Evolutionary conservation across 2,888 invertebrate genomes (phyloP).

Genomic region (Netelia inedita): DNA sequence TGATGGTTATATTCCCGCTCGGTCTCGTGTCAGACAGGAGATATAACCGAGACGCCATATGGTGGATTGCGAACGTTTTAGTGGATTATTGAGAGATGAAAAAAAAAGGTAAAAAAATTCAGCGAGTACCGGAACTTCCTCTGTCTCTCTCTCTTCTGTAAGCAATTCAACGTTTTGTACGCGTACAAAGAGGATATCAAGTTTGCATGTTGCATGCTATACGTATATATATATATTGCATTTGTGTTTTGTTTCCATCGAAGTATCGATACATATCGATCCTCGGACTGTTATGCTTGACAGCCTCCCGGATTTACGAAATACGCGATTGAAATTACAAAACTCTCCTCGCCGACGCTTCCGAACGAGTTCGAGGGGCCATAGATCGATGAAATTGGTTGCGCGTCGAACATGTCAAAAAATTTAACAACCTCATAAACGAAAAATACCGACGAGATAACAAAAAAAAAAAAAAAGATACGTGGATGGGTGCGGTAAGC

Average conservation of each 20-base stretch:
- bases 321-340: conserved; percentile 61
- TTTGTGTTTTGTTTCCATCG: conserved; percentile 38
- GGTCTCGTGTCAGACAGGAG: conserved; percentile 63
- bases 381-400: no score
- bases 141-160: conserved; percentile 22
- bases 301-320: conserved; percentile 54
- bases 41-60: conserved; percentile 71
- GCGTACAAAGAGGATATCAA: conserved; percentile 56
- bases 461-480: no score
- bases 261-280: conserved; percentile 50
- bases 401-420: no score
- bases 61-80: conserved; percentile 74
- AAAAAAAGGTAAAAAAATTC: conserved; percentile 48
- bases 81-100: conserved; percentile 73
- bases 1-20: conserved; percentile 60
- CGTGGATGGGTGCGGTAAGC: no score
- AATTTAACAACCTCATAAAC: no score
- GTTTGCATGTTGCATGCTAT: neutral
- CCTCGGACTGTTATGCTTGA: conserved; percentile 20
- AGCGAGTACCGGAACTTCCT: conserved; percentile 42
- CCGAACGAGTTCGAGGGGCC: no score
- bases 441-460: no score
- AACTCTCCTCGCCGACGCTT: neutral
- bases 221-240: neutral
- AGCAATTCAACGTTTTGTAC: conserved; percentile 42